Base-by-base conservation (phyloP, 2,797 vertebrate genomes). In the Chelon auratus region DNA sequence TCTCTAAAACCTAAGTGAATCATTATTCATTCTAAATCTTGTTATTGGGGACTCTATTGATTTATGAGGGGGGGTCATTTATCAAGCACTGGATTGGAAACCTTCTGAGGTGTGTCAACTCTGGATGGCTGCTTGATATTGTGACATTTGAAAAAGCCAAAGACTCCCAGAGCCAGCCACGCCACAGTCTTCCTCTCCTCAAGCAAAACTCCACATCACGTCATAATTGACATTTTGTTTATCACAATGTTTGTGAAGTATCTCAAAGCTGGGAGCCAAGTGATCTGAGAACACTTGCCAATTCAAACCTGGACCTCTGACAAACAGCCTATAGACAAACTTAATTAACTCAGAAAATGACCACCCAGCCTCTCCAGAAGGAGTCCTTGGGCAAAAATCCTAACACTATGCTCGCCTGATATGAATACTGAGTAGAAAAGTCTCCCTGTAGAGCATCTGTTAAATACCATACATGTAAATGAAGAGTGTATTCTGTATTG, bases 181-280 rank as follows among this genome's bases (percentile, higher is more conserved):
- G 33, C 24, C 36, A 36, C n/a, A 24, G 15, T 37, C 33, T 20
- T 26, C 14, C 22, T 54, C 33, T 57, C 24, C 47, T 80, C 48
- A n/a, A 64, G 63, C 54, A 68, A 62, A 43, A 69, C 58, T 50
- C 11, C 5, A 0, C 9, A 20, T 62, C 40, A 48, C 14, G 8
- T 85, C 61, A 83, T 55, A 66, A 65, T 3, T 88, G 75, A 54
- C 74, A 85, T 87, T 85, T 78, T 84, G 57, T 81, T 81, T 57
- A 69, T 78, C 66, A 56, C 47, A 64, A 20, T 58, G 17, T 72
- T 48, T 76, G 50, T 64, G 39, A 68, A 62, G 14, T 66, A n/a
- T 30, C 9, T 62, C 52, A 62, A 40, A 68, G 22, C 42, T 53
- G 14, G 9, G 10, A 63, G 42, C 77, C 53, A 72, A 67, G 20